These are phyloP conservation scores for Taeniopygia guttata DNA, from an alignment of 2,797 vertebrate genomes.

Conservation along the genomic window DNA sequence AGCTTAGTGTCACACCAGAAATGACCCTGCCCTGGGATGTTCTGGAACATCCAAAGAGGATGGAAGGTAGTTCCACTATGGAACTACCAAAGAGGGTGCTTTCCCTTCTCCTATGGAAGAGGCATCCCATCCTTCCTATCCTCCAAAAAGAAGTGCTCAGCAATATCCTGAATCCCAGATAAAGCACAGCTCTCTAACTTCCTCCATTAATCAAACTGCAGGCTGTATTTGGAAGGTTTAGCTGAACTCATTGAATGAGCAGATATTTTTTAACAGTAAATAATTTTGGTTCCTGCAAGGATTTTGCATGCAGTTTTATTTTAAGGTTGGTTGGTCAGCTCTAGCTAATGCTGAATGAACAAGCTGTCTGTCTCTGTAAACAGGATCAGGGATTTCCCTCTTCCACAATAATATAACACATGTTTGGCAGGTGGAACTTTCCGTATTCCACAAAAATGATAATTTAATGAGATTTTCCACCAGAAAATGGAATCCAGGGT, in stretches of 20 bases:
- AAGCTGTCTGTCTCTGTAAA: slow-evolving; percentile 48
- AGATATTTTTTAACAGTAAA: slow-evolving; percentile 48
- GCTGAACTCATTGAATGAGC: slow-evolving; percentile 20
- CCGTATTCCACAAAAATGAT: neutral
- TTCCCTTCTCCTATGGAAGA: neutral
- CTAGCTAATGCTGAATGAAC: slow-evolving; percentile 48
- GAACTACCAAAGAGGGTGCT: neutral
- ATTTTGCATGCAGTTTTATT: slow-evolving; percentile 36
- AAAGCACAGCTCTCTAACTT: neutral
- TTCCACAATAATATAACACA: neutral
- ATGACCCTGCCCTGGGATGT: neutral
- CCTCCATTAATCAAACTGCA: slow-evolving; percentile 39
- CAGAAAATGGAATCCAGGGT: slow-evolving; percentile 26
- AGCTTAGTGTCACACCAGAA: neutral
- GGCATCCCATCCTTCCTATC: neutral
- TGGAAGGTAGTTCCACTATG: neutral
- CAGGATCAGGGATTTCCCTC: neutral
- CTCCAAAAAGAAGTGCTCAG: neutral
- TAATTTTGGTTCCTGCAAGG: neutral
- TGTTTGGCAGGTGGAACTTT: slow-evolving; percentile 44
- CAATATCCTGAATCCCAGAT: neutral
- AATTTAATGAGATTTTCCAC: slow-evolving; percentile 41
- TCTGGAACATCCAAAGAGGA: neutral
- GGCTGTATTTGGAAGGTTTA: slow-evolving; percentile 15
- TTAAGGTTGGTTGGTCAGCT: neutral